phyloP scores from a whole-genome alignment of 1,140 invertebrate species.

The Rhopalosiphum padi region DNA sequence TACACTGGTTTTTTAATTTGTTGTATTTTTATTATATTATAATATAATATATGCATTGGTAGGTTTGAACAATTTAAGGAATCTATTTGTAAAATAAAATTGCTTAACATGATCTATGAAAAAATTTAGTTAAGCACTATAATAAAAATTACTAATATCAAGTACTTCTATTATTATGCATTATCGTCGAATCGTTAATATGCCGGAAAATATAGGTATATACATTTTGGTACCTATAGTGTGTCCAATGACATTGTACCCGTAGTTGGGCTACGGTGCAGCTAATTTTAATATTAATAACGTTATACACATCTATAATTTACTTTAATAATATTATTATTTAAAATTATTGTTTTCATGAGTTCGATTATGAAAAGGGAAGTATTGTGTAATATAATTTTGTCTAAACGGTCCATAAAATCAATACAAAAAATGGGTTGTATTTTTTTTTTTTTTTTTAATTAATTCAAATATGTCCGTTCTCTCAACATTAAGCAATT shows the following conservation, averaged over 20 bases:
- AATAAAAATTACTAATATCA: neutral
- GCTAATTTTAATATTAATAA: neutral
- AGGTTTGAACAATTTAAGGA: neutral
- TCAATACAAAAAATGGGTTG: neutral
- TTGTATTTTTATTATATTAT: neutral
- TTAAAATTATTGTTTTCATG: neutral
- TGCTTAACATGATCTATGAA: neutral
- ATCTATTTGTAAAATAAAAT: neutral
- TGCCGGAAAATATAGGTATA: neutral
- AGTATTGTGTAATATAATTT: neutral
- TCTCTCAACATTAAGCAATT: no score
- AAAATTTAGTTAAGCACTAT: neutral
- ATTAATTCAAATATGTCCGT: neutral
- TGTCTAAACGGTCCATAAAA: neutral
- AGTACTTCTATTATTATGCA: neutral
- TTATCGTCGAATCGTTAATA: neutral
- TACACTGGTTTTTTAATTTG: neutral
- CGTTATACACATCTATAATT: neutral
- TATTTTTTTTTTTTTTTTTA: no score
- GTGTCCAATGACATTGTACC: neutral
- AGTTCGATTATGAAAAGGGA: neutral
- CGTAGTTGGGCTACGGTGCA: neutral
- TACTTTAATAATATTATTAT: neutral
- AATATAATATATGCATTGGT: no score
- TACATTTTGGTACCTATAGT: neutral